Evolutionary conservation across 2,797 vertebrate species (phyloP), one percentile per base, ranked within the genome.

Genomic region (Lacerta viridis): DNA sequence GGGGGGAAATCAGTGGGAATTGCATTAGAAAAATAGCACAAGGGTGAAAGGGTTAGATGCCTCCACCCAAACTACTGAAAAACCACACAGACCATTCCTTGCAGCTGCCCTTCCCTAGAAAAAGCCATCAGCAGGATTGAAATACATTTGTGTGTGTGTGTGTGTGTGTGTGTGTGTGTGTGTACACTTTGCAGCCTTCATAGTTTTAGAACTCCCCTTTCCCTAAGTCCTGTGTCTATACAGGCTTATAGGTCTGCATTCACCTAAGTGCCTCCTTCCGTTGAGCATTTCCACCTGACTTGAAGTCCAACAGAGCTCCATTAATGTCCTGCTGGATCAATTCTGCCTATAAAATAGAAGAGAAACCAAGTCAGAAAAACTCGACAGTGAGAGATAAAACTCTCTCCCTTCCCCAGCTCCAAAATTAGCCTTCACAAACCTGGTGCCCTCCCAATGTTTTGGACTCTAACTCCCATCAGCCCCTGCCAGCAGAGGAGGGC

Each of bases 291-390:
- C 93, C 93, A 5, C 96, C 96, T 0, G 87, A 94, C 20, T 96
- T 95, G 87, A 94, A 95, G 88, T 89, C 95, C 0, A 97, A 96
- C 93, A 98, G 94, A 0, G 96, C 96, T 0, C 91, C 92, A 68
- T 94, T 93, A 91, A 99, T 96, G 96, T 98, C 96, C 64, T 97
- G 96, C 25, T 94, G 95, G 69, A 98, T 97, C 61, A 96, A 88
- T 94, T 98, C 97, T 1, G 97, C 98, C 98, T 98, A 95, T 18
- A 59, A 84, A n/a, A 61, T 2, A 11, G 18, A 27, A 10, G 39
- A 66, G 27, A 86, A 76, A 83, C 25, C 20, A 46, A 36, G n/a
- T 84, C 15, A 92, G 87, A 90, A 61, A 92, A 10, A 33, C 75
- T 83, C n/a, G 64, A 59, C 1, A 82, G 88, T 4, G 9, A 20